Percentiles rank a stretch among this genome's conserved stretches.
phyloP scores from a whole-genome alignment of 1,140 invertebrate species.

The Macrosteles quadrilineatus region DNA sequence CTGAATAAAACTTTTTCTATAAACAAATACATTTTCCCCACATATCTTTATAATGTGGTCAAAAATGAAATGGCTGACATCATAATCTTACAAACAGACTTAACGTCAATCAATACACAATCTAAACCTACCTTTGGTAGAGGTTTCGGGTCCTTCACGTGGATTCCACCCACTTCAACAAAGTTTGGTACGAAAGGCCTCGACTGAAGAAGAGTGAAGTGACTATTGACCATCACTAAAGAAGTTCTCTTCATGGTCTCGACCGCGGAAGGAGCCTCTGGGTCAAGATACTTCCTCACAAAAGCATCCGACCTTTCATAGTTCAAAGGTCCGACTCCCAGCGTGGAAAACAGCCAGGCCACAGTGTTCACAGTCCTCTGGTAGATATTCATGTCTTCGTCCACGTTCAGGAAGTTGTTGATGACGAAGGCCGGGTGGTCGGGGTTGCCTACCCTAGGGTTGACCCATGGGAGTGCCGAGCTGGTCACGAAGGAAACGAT shows the following conservation, averaged over 20 bases:
- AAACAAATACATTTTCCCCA: too few relatives aligned
- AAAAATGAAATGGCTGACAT: too few relatives aligned
- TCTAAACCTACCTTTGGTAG: conserved; percentile 55
- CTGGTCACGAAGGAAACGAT: conserved; percentile 59
- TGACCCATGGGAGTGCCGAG: conserved; percentile 61
- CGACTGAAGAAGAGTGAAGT: conserved; percentile 54
- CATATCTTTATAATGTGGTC: too few relatives aligned
- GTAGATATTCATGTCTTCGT: conserved; percentile 33
- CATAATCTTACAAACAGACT: too few relatives aligned
- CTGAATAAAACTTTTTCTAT: too few relatives aligned
- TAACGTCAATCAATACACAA: too few relatives aligned
- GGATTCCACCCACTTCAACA: conserved; percentile 64
- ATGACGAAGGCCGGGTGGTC: conserved; percentile 34
- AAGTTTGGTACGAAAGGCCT: conserved; percentile 61
- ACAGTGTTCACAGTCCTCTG: conserved; percentile 34
- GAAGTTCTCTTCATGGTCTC: conserved; percentile 34
- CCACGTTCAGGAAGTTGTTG: conserved; percentile 24
- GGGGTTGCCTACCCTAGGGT: conserved; percentile 45
- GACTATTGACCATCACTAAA: conserved; percentile 45
- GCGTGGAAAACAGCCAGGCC: neutral
- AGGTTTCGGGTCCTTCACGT: conserved; percentile 51
- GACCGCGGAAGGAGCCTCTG: conserved; percentile 56
- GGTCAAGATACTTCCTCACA: conserved; percentile 52
- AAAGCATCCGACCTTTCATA: neutral
- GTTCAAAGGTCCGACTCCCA: neutral